Conservation (phyloP, 2,113 vertebrate species). For the Calypte anna region DNA sequence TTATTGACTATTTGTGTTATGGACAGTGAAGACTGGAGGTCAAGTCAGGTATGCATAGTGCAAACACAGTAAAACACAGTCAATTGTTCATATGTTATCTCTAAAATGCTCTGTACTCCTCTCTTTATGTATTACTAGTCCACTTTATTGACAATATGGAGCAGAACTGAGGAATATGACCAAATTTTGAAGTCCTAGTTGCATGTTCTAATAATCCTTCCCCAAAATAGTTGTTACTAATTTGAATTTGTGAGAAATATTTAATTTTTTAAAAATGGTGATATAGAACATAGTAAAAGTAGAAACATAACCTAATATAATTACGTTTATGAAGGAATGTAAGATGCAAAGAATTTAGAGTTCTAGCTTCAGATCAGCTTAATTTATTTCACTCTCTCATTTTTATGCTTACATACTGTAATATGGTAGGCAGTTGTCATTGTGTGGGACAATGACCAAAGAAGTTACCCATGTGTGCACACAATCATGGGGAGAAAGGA, state of each 20-base stretch:
- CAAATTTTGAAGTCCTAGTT: background rate
- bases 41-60: background rate
- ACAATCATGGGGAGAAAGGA: background rate
- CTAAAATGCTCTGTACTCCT: background rate
- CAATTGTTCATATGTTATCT: background rate
- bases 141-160: background rate
- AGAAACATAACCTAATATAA: conserved; percentile 16
- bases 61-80: conserved; percentile 4
- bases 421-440: background rate
- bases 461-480: background rate
- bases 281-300: background rate
- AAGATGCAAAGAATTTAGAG: background rate
- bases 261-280: background rate
- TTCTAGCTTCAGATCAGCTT: background rate
- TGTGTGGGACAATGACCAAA: background rate
- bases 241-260: background rate
- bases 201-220: background rate
- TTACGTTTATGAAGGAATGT: background rate
- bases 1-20: conserved; percentile 14
- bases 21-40: background rate
- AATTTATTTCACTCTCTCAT: background rate
- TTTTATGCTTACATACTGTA: background rate
- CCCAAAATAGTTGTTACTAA: background rate
- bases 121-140: background rate
- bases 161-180: background rate